Evolutionary conservation across 2,113 vertebrate genomes (phyloP), one percentile per base, ranked within the genome.

Genomic region (Cyprinodon variegatus): DNA sequence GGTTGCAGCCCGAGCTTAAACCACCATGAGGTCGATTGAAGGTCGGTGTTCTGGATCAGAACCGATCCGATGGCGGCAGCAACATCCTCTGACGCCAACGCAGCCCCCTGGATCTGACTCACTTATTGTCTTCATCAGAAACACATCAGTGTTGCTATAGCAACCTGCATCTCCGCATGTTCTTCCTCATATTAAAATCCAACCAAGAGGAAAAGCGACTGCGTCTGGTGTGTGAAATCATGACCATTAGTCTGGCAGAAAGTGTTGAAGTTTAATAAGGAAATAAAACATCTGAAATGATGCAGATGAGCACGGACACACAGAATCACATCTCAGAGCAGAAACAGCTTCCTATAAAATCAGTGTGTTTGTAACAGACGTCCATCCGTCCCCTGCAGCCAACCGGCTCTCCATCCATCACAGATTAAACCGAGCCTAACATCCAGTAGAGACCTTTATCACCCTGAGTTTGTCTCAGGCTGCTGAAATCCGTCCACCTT

Each of bases 381-480:
- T 29, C 29, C 29, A 29, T 29, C 29, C 29, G 29, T 29, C 29
- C 29, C 29, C 29, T 29, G 29, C 29, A 29, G 29, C 29, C 29
- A 29, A 29, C 77, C 78, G 65, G 66, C 75, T 75, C 20, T 75
- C 14, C 46, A 85, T 62, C 36, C 40, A 12, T 17, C 67, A 36
- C 59, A 41, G 45, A 17, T 61, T 36, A 70, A 6, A 40, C 2
- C 39, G 46, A 66, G 3, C 12, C 50, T 57, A 17, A 20, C 4
- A 36, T 41, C 9, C 41, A 41, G 5, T 20, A 9, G 1, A 20
- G 39, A 22, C 5, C 22, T 2, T 12, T 43, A 4, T 13, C 13
- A 14, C 37, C 65, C 76, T 46, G 72, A 76, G 78, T 78, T 22
- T 48, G 0, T 76, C 50, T 59, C 78, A 72, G 84, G 73, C 65